Evolutionary conservation across 1,140 invertebrate species (phyloP).

Genomic region (Popillia japonica): DNA sequence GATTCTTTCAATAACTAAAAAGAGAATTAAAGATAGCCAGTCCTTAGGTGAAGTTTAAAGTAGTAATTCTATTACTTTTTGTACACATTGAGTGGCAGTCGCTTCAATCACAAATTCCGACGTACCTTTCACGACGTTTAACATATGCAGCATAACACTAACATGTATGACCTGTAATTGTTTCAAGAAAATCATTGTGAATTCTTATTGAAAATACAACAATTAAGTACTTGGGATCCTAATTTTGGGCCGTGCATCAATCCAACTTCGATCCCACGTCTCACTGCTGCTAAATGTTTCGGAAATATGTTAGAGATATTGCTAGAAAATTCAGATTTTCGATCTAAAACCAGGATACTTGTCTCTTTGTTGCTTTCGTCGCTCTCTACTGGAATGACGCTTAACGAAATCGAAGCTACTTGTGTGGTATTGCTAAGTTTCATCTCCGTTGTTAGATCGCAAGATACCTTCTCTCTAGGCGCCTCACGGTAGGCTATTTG

Average conservation of each 20-base stretch:
- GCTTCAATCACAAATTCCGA: conserved; percentile 81
- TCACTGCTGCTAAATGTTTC: conserved; percentile 68
- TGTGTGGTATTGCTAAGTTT: conserved; percentile 71
- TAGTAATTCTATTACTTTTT: conserved; percentile 67
- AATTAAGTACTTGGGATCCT: conserved; percentile 60
- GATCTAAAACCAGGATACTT: conserved; percentile 68
- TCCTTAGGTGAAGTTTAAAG: conserved; percentile 29
- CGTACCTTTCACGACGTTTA: conserved; percentile 75
- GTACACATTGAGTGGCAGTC: conserved; percentile 78
- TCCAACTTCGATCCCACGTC: conserved; percentile 70
- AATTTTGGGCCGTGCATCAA: conserved; percentile 76
- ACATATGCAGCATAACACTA: conserved; percentile 78
- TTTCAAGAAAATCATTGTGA: conserved; percentile 33
- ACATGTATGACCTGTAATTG: conserved; percentile 73
- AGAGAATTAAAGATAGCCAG: conserved; percentile 46
- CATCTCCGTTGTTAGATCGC: conserved; percentile 69
- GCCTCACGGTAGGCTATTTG: conserved; percentile 94
- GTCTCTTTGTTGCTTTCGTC: conserved; percentile 57
- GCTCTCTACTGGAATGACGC: conserved; percentile 62
- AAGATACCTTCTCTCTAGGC: conserved; percentile 63
- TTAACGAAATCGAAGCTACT: conserved; percentile 67
- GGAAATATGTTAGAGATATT: conserved; percentile 70
- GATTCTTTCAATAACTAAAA: conserved; percentile 71
- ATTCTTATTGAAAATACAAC: not conserved
- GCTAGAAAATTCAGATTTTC: conserved; percentile 68